Conservation (phyloP, 2,797 vertebrate species). For the Sebastes variabilis region DNA sequence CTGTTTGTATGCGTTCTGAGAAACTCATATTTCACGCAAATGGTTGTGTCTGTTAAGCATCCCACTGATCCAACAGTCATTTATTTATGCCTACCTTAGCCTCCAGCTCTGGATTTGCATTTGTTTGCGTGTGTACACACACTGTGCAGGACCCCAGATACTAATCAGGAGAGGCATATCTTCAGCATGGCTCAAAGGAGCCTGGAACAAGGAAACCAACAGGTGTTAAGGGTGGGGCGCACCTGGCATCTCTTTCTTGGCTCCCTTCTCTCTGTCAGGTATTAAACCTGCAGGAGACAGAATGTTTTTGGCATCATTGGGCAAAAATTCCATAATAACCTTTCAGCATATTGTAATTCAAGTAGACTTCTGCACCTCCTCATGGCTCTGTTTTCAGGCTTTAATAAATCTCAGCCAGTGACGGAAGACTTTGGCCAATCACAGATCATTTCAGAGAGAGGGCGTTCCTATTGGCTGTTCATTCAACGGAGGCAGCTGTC, state of each 20-base stretch:
- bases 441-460: too few species aligned
- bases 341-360: too few species aligned
- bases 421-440: too few species aligned
- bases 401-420: too few species aligned
- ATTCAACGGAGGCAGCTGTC: too few species aligned
- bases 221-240: constrained; percentile 89
- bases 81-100: constrained; percentile 15
- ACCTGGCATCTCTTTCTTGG: constrained; percentile 34
- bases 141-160: constrained; percentile 24
- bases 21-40: neutral
- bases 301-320: too few species aligned
- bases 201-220: constrained; percentile 85
- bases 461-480: too few species aligned
- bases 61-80: neutral
- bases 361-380: too few species aligned
- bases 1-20: neutral
- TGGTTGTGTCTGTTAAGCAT: constrained; percentile 8
- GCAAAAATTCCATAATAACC: too few species aligned
- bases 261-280: constrained; percentile 30
- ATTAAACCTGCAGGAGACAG: constrained; percentile 20
- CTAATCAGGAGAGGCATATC: constrained; percentile 86
- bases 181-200: constrained; percentile 80
- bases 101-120: constrained; percentile 7
- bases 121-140: constrained; percentile 2
- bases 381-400: too few species aligned